phyloP scores from a whole-genome alignment of 1,140 invertebrate species.

The Pectinophora gossypiella region DNA sequence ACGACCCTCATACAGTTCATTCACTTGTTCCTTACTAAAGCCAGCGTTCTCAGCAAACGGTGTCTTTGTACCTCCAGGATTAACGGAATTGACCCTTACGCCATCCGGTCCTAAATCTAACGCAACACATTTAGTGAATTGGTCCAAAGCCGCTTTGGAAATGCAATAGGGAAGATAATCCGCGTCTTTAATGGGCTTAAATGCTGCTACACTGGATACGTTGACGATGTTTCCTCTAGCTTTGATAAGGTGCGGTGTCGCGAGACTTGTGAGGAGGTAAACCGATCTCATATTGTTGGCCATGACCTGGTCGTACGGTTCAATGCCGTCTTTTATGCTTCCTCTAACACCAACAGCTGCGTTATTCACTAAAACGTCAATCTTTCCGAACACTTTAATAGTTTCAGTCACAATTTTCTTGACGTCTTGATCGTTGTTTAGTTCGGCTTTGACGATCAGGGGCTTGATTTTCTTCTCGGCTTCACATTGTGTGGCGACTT shows the following conservation, averaged over 20 bases:
- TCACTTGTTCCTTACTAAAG: constrained; percentile 25
- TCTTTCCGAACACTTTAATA: constrained; percentile 75
- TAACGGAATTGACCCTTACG: constrained; percentile 85
- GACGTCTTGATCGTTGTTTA: constrained; percentile 80
- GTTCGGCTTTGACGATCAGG: constrained; percentile 71
- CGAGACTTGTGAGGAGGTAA: constrained; percentile 83
- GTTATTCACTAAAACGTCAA: constrained; percentile 84
- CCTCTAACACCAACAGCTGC: constrained; percentile 82
- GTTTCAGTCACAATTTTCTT: constrained; percentile 77
- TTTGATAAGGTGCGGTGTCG: constrained; percentile 82
- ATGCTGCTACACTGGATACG: constrained; percentile 85
- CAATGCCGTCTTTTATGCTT: constrained; percentile 76
- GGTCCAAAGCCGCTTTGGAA: constrained; percentile 87
- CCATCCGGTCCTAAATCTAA: constrained; percentile 81
- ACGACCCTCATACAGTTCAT: constrained; percentile 23
- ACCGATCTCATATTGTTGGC: constrained; percentile 83
- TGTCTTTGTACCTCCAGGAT: constrained; percentile 83
- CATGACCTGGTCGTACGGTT: constrained; percentile 83
- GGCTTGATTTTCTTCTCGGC: constrained; percentile 44
- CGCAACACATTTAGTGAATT: constrained; percentile 82
- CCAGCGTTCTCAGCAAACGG: constrained; percentile 76
- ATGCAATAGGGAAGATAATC: constrained; percentile 82
- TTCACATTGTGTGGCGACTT: constrained; percentile 64
- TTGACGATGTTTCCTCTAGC: constrained; percentile 87
- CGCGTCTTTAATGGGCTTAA: constrained; percentile 77